Base-by-base conservation (phyloP, 2,113 vertebrate genomes). In the Rafetus swinhoei region DNA sequence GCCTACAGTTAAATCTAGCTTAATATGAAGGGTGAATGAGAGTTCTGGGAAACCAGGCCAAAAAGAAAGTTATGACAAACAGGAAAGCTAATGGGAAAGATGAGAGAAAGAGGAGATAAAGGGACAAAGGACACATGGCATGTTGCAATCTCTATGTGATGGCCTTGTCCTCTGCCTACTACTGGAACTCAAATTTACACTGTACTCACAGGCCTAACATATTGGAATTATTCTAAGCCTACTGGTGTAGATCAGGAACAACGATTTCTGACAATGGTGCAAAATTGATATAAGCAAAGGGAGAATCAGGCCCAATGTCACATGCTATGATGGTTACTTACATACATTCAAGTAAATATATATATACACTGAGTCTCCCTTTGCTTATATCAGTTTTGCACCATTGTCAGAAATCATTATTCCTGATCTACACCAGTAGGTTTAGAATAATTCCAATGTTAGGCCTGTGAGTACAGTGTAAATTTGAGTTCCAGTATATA, bases 121-220 rank as follows among this genome's bases (percentile, higher is more conserved):
- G 2, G 9, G 90, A 14, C 53, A 56, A 69, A 69, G 32, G 32
- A 19, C 65, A 69, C 32, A 35, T 35, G n/a, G 18, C 11, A 65
- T n/a, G 65, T 29, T 69, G 65, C 65, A 60, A 27, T 60, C 11
- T 60, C 57, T 60, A 60, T 25, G 9, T 57, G 93, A 85, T 39
- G 83, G 32, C 15, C 79, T 69, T 15, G n/a, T 89, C 91, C 72
- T 60, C 24, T 15, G 53, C 10, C 29, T 29, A 13, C 35, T 90
- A 62, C 50, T 88, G 56, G 32, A 92, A 50, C 57, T 1, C 11
- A 85, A 91, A 14, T 88, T 94, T 88, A n/a, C 0, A 22, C 52
- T 84, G 25, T 60, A n/a, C 55, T 92, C 62, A 86, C 92, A 85
- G 89, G 84, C 39, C 95, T 88, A 92, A 95, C 88, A 90, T n/a